phyloP scores from a whole-genome alignment of 30 jellyfish, hydroid and myxozoan genomes.

The Phacellophora camtschatica region DNA sequence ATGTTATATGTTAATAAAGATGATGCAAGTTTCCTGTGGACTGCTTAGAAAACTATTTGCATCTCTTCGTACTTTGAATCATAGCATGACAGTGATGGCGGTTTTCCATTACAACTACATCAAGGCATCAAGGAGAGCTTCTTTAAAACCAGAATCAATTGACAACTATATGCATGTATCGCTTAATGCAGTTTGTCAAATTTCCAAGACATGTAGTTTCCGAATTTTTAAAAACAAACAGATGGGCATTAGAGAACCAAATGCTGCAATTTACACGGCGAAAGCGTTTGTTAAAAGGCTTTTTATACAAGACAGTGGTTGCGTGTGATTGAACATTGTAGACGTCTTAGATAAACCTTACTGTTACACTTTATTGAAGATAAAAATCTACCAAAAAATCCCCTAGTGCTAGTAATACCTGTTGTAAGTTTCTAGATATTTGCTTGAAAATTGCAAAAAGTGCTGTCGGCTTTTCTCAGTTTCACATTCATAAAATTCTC shows the following conservation, averaged over 20 bases:
- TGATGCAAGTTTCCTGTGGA: conserved; percentile 6
- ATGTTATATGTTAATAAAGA: conserved; percentile 23
- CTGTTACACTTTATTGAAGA: not conserved
- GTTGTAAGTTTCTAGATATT: too few species aligned
- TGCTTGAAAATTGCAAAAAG: too few species aligned
- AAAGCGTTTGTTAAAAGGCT: conserved; percentile 25
- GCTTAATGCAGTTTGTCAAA: not conserved
- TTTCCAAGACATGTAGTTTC: conserved; percentile 27
- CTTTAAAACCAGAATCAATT: not conserved
- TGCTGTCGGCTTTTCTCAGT: too few species aligned
- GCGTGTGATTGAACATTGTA: not conserved
- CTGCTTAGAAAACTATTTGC: conserved; percentile 1
- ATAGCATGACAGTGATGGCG: conserved; percentile 47
- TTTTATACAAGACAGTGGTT: conserved; percentile 45
- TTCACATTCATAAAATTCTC: too few species aligned
- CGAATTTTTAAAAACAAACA: conserved; percentile 5
- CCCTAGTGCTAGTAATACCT: too few species aligned
- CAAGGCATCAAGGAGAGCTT: conserved; percentile 16
- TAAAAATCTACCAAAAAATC: too few species aligned
- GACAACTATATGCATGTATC: not conserved
- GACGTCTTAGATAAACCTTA: not conserved
- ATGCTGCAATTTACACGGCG: not conserved
- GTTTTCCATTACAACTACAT: conserved; percentile 41
- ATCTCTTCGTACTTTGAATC: conserved; percentile 20
- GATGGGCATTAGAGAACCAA: conserved; percentile 12